Evolutionary conservation across 2,113 vertebrate genomes (phyloP), one percentile per base, ranked within the genome.

Genomic region (Rhadina sibilatrix): DNA sequence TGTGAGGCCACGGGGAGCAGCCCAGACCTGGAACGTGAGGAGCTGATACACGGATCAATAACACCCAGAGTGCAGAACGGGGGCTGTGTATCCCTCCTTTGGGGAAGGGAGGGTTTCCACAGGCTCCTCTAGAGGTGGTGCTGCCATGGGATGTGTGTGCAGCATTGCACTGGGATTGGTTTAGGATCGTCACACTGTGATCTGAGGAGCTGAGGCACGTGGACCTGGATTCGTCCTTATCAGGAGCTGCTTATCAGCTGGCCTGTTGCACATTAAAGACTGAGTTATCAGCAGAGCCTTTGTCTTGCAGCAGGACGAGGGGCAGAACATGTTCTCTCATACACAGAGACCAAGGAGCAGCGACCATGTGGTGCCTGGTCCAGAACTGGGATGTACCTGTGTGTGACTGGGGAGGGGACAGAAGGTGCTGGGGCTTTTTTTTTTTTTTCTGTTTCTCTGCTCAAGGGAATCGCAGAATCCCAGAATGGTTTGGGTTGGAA

Each of bases 241-340:
- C 60, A 89, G 64, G 50, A 65, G 37, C 64, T 74, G 50, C 63
- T 49, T n/a, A 11, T 30, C 81, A 22, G 12, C 27, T 22, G 42
- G 20, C 28, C n/a, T 65, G 28, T 6, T 72, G 68, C 10, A 12
- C 53, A 22, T 44, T 27, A 35, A 47, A 83, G 52, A 18, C 27
- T 81, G 11, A 6, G 17, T 40, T 52, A 37, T 5, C 28, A 91
- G 71, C 10, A 84, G 33, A 61, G 40, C 38, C 35, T 82, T 38
- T 61, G n/a, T 17, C 65, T 47, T 27, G 31, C 6, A 4, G 15
- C 20, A 35, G 66, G 33, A 52, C 0, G 0, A 53, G 70, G 35
- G 49, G 35, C 35, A 54, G 65, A 23, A 17, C 10, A 1, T 4
- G 4, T 69, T 63, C 61, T 80, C 69, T 78, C 49, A 6, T 3